Base-by-base conservation (phyloP, 2,888 invertebrate genomes). In the Sphinx pinastri region DNA sequence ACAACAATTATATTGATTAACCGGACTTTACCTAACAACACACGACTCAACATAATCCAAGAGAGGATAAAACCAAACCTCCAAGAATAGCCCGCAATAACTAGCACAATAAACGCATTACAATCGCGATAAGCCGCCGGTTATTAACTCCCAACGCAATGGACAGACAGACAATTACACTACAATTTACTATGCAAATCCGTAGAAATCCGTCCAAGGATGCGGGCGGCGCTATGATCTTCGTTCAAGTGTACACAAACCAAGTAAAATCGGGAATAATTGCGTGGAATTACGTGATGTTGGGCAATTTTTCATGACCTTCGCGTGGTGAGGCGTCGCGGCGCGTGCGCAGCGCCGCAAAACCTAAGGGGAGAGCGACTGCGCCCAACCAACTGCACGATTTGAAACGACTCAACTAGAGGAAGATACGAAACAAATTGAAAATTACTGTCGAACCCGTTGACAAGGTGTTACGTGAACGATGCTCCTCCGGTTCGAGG, bases 231-330 rank as follows among this genome's bases (percentile, higher is more conserved):
- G 38, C 6, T 38, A 25, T 63, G 63, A 63, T 63, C 63, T 49
- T 47, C 13, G 19, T 13, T 12, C 49, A 47, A 49, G 47, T 47
- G 58, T 59, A 47, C 19, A 13, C 47, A 47, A 63, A 13, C 19
- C 63, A 49, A 63, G 63, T 63, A 63, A 63, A 63, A 63, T 63
- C 63, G 63, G 63, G 63, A 63, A 49, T 63, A 63, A 63, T 63
- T 63, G 49, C 19, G 49, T 63, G 63, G 63, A 49, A 63, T 63
- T 63, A 63, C 63, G 47, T 47, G 63, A 63, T 47, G 19, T 63
- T 63, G 63, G 63, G 63, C 49, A 63, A 63, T 63, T 63, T 47
- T 12, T 49, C 47, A 19, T 49, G 63, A 63, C 63, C 63, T 63
- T 63, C 63, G 63, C 63, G 63, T 63, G 63, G 6, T 12, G 63